Conservation (phyloP, 2,888 invertebrate species). For the Diabrotica balteata region DNA sequence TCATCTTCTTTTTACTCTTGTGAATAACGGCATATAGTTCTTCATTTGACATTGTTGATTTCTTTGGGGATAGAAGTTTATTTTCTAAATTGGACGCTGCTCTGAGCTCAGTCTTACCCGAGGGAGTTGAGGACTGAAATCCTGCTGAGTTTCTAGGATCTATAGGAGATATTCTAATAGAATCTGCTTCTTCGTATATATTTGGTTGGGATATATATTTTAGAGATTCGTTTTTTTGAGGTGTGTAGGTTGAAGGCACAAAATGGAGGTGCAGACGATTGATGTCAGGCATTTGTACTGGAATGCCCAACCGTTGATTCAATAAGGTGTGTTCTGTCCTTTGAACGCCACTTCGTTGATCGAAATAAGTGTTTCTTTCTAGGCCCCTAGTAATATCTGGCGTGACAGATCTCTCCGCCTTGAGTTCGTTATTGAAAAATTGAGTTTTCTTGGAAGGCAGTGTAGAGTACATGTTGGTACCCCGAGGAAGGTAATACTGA, state of each 20-base stretch:
- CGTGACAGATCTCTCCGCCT: conserved; percentile 61
- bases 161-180: conserved; percentile 71
- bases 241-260: conserved; percentile 37
- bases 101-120: conserved; percentile 59
- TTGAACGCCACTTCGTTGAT: conserved; percentile 33
- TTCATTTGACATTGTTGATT: conserved; percentile 79
- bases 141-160: conserved; percentile 68
- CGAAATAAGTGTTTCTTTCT: conserved; percentile 41
- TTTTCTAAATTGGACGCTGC: conserved; percentile 63
- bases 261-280: conserved; percentile 50
- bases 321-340: conserved; percentile 42
- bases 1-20: conserved; percentile 77
- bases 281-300: conserved; percentile 50
- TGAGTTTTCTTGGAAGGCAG: conserved; percentile 61
- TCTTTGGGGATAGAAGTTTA: conserved; percentile 70
- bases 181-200: conserved; percentile 53
- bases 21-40: conserved; percentile 80
- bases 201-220: conserved; percentile 13
- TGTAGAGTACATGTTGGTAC: conserved; percentile 55
- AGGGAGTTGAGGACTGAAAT: conserved; percentile 75
- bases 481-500: conserved; percentile 47
- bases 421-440: conserved; percentile 55
- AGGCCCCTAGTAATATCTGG: conserved; percentile 64
- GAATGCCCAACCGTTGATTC: conserved; percentile 52
- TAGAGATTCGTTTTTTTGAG: conserved; percentile 36